Conservation (phyloP, 2,113 vertebrate species). For the Sebastes schlegelii region DNA sequence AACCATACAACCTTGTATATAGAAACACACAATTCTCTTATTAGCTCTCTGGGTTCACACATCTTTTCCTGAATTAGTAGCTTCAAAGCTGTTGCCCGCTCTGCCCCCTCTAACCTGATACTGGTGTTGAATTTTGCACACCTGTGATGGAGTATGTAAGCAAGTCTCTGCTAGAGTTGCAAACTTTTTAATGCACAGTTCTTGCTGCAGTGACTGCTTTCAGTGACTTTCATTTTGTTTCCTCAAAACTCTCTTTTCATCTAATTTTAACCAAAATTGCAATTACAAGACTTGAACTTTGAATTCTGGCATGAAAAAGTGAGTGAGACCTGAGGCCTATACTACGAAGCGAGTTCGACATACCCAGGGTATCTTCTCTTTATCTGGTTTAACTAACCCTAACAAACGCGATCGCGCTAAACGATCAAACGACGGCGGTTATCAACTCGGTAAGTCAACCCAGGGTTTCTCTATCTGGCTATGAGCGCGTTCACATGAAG, state of each 20-base stretch:
- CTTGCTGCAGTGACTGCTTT: background rate
- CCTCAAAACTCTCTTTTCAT: conserved; percentile 8
- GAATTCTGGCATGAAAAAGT: background rate
- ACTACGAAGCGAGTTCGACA: no score
- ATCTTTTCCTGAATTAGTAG: background rate
- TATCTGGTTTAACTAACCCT: no score
- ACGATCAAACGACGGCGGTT: no score
- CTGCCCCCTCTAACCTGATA: background rate
- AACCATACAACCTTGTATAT: background rate
- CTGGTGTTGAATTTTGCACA: conserved; percentile 30
- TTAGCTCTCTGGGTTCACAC: background rate
- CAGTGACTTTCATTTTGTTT: background rate
- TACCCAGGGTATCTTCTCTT: no score
- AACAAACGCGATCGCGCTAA: no score
- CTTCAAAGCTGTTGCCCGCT: background rate
- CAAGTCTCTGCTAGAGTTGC: background rate
- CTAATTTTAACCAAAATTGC: conserved; percentile 30
- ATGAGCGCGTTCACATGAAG: no score
- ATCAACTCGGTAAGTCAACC: no score
- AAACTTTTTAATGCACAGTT: no score
- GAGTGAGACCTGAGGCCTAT: background rate
- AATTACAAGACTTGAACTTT: background rate
- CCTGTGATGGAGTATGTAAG: conserved; percentile 1
- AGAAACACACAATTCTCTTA: background rate
- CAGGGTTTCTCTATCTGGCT: no score